phyloP scores from a whole-genome alignment of 2,888 invertebrate species.

The Linnaemya tessellans region DNA sequence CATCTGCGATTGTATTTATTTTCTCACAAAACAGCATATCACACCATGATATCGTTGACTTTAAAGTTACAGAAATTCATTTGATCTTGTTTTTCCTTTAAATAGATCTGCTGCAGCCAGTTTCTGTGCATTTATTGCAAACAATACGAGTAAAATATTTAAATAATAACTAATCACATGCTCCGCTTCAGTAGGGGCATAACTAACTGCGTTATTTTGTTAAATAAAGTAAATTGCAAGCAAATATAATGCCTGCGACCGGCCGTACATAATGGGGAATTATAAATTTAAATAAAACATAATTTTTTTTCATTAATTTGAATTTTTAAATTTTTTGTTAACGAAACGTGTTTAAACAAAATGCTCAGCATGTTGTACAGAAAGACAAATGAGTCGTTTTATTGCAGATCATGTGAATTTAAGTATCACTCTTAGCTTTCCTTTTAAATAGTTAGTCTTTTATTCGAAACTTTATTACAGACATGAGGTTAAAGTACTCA shows the following conservation, averaged over 20 bases:
- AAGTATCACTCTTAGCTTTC: slow-evolving; percentile 4
- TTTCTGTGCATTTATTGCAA: slow-evolving; percentile 17
- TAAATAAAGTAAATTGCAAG: neutral
- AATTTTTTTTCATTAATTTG: slow-evolving; percentile 31
- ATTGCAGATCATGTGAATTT: slow-evolving; percentile 49
- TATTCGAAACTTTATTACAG: slow-evolving; percentile 1
- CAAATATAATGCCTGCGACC: slow-evolving; percentile 23
- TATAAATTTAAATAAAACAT: slow-evolving; percentile 49
- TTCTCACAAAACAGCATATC: slow-evolving; percentile 69
- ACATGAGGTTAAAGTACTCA: slow-evolving; percentile 44
- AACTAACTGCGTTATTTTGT: neutral
- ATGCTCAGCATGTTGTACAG: slow-evolving; percentile 46
- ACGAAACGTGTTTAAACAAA: slow-evolving; percentile 36
- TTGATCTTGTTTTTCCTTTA: slow-evolving; percentile 45
- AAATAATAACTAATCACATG: slow-evolving; percentile 17
- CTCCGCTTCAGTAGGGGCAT: neutral
- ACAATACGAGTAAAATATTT: slow-evolving; percentile 4
- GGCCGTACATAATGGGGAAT: slow-evolving; percentile 41
- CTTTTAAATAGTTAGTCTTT: neutral
- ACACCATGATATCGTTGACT: slow-evolving; percentile 63
- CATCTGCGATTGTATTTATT: slow-evolving; percentile 35
- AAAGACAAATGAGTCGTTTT: slow-evolving; percentile 46
- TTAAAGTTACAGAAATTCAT: slow-evolving; percentile 48
- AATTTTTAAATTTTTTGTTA: slow-evolving; percentile 2
- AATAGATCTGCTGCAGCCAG: slow-evolving; percentile 15